Evolutionary conservation across 1,140 invertebrate genomes (phyloP).

Genomic region (Phocides pigmalion): DNA sequence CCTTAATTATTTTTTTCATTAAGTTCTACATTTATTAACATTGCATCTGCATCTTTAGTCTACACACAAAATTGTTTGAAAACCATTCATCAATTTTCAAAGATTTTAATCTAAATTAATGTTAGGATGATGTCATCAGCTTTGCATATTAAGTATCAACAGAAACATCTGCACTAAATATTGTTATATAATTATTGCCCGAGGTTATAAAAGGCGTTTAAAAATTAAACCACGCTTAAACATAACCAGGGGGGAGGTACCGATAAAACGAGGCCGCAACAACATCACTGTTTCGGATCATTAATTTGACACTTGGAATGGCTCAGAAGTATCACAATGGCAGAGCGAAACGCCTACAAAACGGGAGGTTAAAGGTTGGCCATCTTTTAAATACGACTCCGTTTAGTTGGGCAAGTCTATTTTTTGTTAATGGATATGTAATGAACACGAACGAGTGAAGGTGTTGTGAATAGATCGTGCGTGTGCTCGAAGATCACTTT

Average conservation of each 20-base stretch:
- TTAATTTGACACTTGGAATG: slow-evolving; percentile 75
- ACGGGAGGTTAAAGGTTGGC: slow-evolving; percentile 69
- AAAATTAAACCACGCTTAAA: slow-evolving; percentile 38
- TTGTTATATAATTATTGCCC: slow-evolving; percentile 10
- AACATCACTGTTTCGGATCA: slow-evolving; percentile 69
- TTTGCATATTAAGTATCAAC: slow-evolving; percentile 9
- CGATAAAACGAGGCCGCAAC: slow-evolving; percentile 53
- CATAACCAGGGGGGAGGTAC: slow-evolving; percentile 33
- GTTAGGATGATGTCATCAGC: not conserved
- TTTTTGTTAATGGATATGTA: slow-evolving; percentile 70
- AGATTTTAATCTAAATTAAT: not conserved
- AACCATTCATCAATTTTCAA: slow-evolving; percentile 11
- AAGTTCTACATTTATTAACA: no score
- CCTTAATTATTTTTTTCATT: not conserved
- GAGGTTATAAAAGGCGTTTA: slow-evolving; percentile 18
- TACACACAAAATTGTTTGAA: not conserved
- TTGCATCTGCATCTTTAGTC: not conserved
- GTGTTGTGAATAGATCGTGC: slow-evolving; percentile 32
- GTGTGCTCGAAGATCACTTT: slow-evolving; percentile 4
- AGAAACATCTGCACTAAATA: slow-evolving; percentile 19
- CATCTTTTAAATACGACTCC: slow-evolving; percentile 54
- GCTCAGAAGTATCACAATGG: slow-evolving; percentile 63
- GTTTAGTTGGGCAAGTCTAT: slow-evolving; percentile 56
- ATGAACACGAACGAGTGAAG: slow-evolving; percentile 46
- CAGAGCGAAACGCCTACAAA: slow-evolving; percentile 61